These are phyloP conservation scores for Odocoileus hemionus DNA, from an alignment of 2,113 vertebrate genomes.

Conservation along the genomic window DNA sequence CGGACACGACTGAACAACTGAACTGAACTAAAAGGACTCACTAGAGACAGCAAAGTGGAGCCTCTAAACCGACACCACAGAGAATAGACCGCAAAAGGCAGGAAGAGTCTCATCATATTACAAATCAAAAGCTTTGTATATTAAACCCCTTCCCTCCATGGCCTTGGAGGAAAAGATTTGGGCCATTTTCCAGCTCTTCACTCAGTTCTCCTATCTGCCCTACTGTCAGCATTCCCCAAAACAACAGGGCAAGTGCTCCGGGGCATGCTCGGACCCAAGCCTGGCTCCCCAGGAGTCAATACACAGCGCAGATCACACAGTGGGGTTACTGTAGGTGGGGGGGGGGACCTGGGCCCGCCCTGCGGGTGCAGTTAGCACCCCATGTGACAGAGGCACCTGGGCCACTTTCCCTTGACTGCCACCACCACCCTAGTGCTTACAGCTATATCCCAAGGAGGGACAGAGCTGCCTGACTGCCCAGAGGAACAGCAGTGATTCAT, in stretches of 20 bases:
- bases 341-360: neutral
- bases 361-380: accelerated
- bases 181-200: neutral
- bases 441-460: neutral
- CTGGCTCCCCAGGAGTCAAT: neutral
- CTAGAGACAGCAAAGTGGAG: neutral
- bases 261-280: no score
- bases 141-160: neutral
- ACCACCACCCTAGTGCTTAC: neutral
- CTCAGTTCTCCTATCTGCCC: neutral
- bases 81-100: neutral
- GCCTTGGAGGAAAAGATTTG: neutral
- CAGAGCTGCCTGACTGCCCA: no score
- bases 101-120: neutral
- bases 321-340: neutral
- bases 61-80: neutral
- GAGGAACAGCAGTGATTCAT: neutral
- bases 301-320: neutral
- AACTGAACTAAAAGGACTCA: neutral
- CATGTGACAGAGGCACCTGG: neutral
- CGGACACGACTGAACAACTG: neutral
- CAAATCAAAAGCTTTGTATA: neutral
- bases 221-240: neutral
- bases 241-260: neutral
- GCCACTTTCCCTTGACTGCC: neutral